phyloP scores from a whole-genome alignment of 2,113 vertebrate species.

The Cardinalis cardinalis region DNA sequence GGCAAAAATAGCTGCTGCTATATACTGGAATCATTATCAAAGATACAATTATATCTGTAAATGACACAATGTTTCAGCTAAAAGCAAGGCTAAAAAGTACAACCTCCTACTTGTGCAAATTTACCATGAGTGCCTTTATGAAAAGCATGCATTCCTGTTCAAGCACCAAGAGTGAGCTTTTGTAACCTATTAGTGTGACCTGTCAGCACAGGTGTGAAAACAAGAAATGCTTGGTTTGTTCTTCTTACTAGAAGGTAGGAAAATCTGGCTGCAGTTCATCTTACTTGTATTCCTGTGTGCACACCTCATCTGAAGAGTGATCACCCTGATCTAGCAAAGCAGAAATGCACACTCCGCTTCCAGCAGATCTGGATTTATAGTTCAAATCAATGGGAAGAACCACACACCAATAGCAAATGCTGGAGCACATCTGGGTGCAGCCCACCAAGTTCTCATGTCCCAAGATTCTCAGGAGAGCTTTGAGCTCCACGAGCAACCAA shows the following conservation, averaged over 20 bases:
- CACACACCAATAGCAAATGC: rapidly evolving
- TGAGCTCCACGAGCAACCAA: rapidly evolving
- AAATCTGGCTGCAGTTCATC: background rate
- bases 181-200: background rate
- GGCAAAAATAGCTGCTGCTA: background rate
- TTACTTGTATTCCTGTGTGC: background rate
- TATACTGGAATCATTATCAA: background rate
- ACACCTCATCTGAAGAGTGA: background rate
- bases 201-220: background rate
- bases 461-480: background rate
- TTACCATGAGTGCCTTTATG: background rate
- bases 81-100: background rate
- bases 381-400: background rate
- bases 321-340: background rate
- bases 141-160: background rate
- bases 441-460: background rate
- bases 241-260: background rate
- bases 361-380: background rate
- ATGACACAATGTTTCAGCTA: background rate
- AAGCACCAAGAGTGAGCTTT: background rate
- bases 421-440: background rate
- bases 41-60: background rate
- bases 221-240: background rate
- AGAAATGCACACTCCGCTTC: background rate
- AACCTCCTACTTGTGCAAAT: background rate